Evolutionary conservation across 2,113 vertebrate species (phyloP), one percentile per base, ranked within the genome.

Genomic region (Gopherus evgoodei): DNA sequence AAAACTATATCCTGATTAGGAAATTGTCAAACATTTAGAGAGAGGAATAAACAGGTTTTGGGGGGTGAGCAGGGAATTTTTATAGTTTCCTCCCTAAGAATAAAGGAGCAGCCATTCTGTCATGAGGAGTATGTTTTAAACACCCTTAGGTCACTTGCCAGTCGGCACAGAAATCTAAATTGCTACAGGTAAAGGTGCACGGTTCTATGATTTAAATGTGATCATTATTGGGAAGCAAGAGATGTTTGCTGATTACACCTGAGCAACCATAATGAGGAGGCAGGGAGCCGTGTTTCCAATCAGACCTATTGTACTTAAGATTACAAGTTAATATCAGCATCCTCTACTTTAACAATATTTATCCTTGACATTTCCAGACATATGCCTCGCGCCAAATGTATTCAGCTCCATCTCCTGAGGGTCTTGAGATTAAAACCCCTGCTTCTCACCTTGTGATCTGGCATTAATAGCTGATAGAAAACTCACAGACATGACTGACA

Each of bases 391-490:
- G 83, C 97, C 95, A 96, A 96, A 97, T 89, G 52, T 86, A 85
- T 93, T 90, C 95, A 82, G 57, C 88, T 90, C 93, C 94, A 95
- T 95, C 96, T 96, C 97, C 91, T 92, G 93, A 97, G 93, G 96
- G 95, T 94, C 97, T 89, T 76, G 94, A 97, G 95, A 96, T 97
- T 96, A 97, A 97, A 97, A 93, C 90, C 96, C 94, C 91, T 90
- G 90, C 90, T 95, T 95, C 95, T 96, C 95, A 89, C 93, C 93
- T 93, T 86, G 87, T 90, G 86, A 97, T 96, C 95, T 88, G 94
- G 96, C 96, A 97, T 98, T 98, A 97, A 97, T 96, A 96, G 96
- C 88, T 85, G 95, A 97, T 93, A 96, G 94, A 96, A 95, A 95
- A 96, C 96, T 94, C 92, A 95, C 95, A 95, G 84, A 91, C 88